Conservation (phyloP, 2,888 invertebrate species). For the Melinaea menophilus region DNA sequence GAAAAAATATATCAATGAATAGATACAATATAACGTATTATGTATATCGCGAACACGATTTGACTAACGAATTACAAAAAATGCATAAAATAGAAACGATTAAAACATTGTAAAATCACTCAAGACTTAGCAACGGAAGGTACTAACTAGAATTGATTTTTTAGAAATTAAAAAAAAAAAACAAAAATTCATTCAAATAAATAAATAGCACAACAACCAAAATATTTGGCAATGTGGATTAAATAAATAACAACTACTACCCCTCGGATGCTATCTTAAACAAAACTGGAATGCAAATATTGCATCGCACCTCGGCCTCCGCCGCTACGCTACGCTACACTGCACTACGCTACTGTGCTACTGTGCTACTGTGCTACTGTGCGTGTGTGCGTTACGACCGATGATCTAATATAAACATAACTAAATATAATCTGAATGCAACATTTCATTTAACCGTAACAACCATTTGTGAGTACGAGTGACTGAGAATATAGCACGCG, state of each 20-base stretch:
- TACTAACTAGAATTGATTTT: slow-evolving; percentile 72
- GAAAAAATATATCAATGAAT: slow-evolving; percentile 72
- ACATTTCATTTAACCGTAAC: slow-evolving; percentile 70
- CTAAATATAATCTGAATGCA: slow-evolving; percentile 74
- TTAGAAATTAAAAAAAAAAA: slow-evolving; percentile 42
- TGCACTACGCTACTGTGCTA: slow-evolving; percentile 39
- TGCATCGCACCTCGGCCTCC: slow-evolving; percentile 73
- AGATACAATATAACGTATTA: slow-evolving; percentile 68
- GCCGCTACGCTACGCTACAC: slow-evolving; percentile 41
- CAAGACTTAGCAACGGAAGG: slow-evolving; percentile 71
- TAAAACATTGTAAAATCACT: slow-evolving; percentile 70
- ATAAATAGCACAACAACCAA: slow-evolving; percentile 77
- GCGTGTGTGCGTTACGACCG: slow-evolving; percentile 69
- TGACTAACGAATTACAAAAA: slow-evolving; percentile 73
- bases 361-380: slow-evolving; percentile 40
- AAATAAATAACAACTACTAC: slow-evolving; percentile 71
- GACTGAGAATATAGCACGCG: slow-evolving; percentile 70
- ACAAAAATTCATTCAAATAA: slow-evolving; percentile 46
- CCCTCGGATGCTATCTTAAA: slow-evolving; percentile 70
- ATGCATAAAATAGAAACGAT: slow-evolving; percentile 77
- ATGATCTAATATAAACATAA: slow-evolving; percentile 59
- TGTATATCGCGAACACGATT: slow-evolving; percentile 74
- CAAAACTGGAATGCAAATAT: slow-evolving; percentile 77
- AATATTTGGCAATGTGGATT: slow-evolving; percentile 74
- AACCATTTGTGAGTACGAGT: slow-evolving; percentile 69